These are phyloP conservation scores for Thamnophis elegans DNA, from an alignment of 2,797 vertebrate species.

Conservation along the genomic window DNA sequence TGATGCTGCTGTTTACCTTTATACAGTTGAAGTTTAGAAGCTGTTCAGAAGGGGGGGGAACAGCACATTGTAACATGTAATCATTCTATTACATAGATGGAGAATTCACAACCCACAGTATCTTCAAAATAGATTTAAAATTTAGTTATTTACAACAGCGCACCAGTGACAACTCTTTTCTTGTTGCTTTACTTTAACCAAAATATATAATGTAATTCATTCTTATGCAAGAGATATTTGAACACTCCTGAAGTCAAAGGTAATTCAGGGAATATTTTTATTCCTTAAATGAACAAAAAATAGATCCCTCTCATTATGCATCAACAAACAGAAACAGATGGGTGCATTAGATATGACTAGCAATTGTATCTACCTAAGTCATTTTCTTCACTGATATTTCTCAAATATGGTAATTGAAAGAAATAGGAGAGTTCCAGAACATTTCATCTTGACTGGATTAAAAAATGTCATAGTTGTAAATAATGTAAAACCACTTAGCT, in stretches of 20 bases:
- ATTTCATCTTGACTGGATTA: not conserved
- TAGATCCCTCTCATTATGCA: not conserved
- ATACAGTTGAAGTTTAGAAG: constrained; percentile 48
- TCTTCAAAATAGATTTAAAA: constrained; percentile 17
- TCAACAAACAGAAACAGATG: not conserved
- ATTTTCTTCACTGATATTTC: not conserved
- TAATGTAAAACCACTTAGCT: not conserved
- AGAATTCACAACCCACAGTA: constrained; percentile 5
- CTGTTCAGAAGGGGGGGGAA: constrained; percentile 44
- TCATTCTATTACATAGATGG: not conserved
- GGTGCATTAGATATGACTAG: not conserved
- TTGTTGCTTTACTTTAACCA: not conserved
- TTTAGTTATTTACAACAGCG: not conserved
- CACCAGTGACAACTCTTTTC: not conserved
- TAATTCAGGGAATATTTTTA: not conserved
- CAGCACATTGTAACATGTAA: not conserved
- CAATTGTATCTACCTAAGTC: not conserved
- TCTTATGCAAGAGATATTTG: not conserved
- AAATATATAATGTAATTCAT: not conserved
- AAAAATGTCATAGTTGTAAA: not conserved
- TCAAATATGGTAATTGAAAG: not conserved
- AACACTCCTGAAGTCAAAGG: not conserved
- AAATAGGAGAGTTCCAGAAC: not conserved
- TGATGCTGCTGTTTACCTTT: constrained; percentile 52
- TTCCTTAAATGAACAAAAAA: not conserved